These are phyloP conservation scores for Agriotes lineatus DNA, from an alignment of 2,888 invertebrate species.

Conservation along the genomic window DNA sequence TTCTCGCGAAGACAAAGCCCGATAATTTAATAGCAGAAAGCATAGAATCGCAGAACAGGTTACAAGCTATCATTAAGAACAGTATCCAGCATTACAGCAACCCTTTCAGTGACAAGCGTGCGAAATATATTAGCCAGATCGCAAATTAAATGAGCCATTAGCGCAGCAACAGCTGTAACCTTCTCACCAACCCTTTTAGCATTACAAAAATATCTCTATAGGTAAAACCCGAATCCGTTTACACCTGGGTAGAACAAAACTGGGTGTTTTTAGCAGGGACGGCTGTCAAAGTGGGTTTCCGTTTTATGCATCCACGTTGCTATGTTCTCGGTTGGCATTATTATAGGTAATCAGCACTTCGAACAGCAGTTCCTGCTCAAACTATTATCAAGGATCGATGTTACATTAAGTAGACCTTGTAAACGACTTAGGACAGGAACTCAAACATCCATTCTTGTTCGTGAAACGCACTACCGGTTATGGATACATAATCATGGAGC, in stretches of 20 bases:
- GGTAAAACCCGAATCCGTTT: slow-evolving; percentile 24
- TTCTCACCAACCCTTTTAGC: slow-evolving; percentile 26
- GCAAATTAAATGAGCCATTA: slow-evolving; percentile 28
- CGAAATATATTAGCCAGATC: slow-evolving; percentile 23
- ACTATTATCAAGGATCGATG: slow-evolving; percentile 18
- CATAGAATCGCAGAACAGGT: slow-evolving; percentile 9
- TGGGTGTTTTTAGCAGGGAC: slow-evolving; percentile 1
- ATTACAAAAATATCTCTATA: slow-evolving; percentile 28
- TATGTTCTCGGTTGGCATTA: neutral
- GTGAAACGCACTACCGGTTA: neutral
- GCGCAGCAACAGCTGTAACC: slow-evolving; percentile 25
- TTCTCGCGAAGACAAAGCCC: slow-evolving; percentile 15
- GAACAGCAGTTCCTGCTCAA: slow-evolving; percentile 16
- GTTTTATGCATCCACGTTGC: neutral
- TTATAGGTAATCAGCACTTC: slow-evolving; percentile 15
- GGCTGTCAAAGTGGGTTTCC: neutral
- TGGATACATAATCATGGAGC: slow-evolving; percentile 1
- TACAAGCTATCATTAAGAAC: slow-evolving; percentile 9
- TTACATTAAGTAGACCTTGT: slow-evolving; percentile 15
- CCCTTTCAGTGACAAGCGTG: slow-evolving; percentile 7
- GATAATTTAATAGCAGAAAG: slow-evolving; percentile 17
- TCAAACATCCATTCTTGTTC: slow-evolving; percentile 9
- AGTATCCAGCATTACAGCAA: slow-evolving; percentile 5
- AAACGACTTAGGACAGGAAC: slow-evolving; percentile 17
- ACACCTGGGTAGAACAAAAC: slow-evolving; percentile 15